Evolutionary conservation across 1,140 invertebrate genomes (phyloP).

Genomic region (Mizuhopecten yessoensis): DNA sequence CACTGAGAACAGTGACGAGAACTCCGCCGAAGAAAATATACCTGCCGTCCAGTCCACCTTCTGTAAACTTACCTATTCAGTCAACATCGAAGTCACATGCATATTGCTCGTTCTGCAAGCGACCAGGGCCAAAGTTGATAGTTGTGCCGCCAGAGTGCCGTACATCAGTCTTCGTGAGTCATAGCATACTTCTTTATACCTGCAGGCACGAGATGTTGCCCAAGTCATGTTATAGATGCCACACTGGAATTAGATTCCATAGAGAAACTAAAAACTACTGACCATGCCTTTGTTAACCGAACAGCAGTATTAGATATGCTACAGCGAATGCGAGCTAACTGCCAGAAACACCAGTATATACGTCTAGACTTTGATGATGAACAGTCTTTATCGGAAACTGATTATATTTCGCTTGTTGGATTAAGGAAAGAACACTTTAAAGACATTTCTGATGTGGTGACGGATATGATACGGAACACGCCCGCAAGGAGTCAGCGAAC

Average conservation of each 20-base stretch:
- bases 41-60: slow-evolving; percentile 50
- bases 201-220: slow-evolving; percentile 48
- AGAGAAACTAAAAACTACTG: neutral
- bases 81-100: slow-evolving; percentile 55
- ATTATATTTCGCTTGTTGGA: slow-evolving; percentile 46
- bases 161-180: neutral
- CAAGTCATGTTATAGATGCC: slow-evolving; percentile 44
- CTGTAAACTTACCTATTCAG: slow-evolving; percentile 35
- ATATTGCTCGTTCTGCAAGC: slow-evolving; percentile 51
- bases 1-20: no score
- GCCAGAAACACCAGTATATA: neutral
- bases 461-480: slow-evolving; percentile 24
- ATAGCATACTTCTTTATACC: slow-evolving; percentile 48
- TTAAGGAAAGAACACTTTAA: slow-evolving; percentile 52
- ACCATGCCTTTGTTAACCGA: slow-evolving; percentile 46
- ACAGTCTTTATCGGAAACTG: neutral
- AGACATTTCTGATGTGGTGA: neutral
- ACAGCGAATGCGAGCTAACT: neutral
- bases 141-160: slow-evolving; percentile 35
- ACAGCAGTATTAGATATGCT: slow-evolving; percentile 44
- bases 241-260: slow-evolving; percentile 20
- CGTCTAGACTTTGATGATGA: slow-evolving; percentile 50
- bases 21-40: no score
- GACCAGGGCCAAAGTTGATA: slow-evolving; percentile 56
- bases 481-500: neutral